Conservation (phyloP, 2,888 invertebrate genomes). For the Belgica antarctica region DNA sequence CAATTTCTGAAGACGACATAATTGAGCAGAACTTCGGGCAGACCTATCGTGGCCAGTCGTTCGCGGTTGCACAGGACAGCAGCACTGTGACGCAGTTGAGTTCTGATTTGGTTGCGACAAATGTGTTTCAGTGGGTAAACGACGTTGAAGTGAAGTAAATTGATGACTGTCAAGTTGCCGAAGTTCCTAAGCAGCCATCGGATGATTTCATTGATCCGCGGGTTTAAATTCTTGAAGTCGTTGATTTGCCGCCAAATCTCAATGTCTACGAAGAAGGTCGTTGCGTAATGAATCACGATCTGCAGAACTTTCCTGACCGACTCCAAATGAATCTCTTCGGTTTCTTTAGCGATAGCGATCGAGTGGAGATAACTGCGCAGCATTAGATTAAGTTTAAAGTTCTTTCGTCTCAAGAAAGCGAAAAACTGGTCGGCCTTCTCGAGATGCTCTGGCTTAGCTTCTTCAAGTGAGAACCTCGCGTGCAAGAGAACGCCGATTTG, state of each 20-base stretch:
- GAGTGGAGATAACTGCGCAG: conserved; percentile 8
- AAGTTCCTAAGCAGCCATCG: not conserved
- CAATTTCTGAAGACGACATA: conserved; percentile 20
- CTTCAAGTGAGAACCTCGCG: not conserved
- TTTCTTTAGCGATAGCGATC: not conserved
- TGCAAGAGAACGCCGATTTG: not conserved
- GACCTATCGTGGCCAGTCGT: not conserved
- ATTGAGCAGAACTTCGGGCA: not conserved
- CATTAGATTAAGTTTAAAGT: not conserved
- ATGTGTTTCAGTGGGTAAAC: conserved; percentile 23
- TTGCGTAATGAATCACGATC: not conserved
- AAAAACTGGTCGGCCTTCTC: not conserved
- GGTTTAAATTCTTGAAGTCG: conserved; percentile 18
- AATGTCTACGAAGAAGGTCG: not conserved
- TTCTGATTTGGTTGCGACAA: not conserved
- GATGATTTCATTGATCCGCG: not conserved
- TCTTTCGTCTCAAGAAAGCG: not conserved
- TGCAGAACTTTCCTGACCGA: not conserved
- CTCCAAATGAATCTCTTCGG: not conserved
- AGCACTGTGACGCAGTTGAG: not conserved
- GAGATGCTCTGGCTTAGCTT: not conserved
- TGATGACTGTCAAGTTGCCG: not conserved
- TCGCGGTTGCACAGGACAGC: not conserved
- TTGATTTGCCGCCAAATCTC: conserved; percentile 25
- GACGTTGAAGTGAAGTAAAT: not conserved